Percentiles rank a stretch among this genome's conserved stretches.
Conservation (phyloP, 2,113 vertebrate genomes). For the Neotoma lepida region DNA sequence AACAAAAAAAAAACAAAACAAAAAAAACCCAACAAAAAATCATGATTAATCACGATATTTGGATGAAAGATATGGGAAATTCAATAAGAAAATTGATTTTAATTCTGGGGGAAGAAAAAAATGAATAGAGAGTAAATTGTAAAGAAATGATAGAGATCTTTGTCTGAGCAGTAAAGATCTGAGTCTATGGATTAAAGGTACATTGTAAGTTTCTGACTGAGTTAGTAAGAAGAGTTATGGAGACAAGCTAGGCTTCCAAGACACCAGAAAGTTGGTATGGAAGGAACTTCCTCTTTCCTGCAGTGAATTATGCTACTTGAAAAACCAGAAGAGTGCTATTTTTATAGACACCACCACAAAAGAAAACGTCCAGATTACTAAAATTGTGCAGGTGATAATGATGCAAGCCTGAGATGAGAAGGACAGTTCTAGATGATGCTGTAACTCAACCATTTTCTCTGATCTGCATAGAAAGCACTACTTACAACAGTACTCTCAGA, state of each 20-base stretch:
- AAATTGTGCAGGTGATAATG: background rate
- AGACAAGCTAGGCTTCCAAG: background rate
- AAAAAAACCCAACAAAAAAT: too few relatives aligned
- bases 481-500: background rate
- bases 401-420: background rate
- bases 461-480: background rate
- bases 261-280: background rate
- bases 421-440: background rate
- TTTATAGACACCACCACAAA: background rate
- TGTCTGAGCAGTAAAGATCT: background rate
- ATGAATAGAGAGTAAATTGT: background rate
- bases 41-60: background rate
- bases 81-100: slow-evolving; percentile 12
- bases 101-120: background rate
- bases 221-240: background rate
- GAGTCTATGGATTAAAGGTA: background rate
- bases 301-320: background rate
- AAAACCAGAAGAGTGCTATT: background rate
- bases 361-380: background rate
- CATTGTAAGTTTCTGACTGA: background rate
- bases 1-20: too few relatives aligned
- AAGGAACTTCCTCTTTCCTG: background rate
- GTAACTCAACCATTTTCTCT: background rate
- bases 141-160: background rate
- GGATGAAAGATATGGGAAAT: background rate